Conservation (phyloP, 1,140 invertebrate genomes). For the Vanessa tameamea region DNA sequence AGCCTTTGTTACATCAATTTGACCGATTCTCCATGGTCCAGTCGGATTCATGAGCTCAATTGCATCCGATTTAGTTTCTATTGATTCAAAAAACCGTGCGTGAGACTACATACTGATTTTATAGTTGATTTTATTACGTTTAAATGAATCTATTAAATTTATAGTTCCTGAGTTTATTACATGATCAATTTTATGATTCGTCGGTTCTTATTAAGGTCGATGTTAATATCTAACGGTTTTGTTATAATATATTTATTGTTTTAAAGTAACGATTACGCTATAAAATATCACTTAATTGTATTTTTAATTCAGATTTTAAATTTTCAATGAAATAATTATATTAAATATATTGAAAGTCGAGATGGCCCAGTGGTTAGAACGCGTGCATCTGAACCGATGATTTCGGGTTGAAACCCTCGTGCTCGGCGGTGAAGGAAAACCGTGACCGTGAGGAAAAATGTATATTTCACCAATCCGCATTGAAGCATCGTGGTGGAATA, state of each 20-base stretch:
- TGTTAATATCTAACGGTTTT: slow-evolving; percentile 4
- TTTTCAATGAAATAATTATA: neutral
- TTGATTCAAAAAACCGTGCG: slow-evolving; percentile 63
- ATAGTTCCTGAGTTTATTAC: slow-evolving; percentile 55
- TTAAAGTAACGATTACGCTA: slow-evolving; percentile 7
- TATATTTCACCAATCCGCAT: too few relatives aligned
- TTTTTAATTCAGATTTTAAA: slow-evolving; percentile 9
- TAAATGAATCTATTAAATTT: slow-evolving; percentile 77
- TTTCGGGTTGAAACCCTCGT: too few relatives aligned
- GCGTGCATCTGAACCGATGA: too few relatives aligned
- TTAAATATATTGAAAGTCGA: too few relatives aligned
- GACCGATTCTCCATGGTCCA: slow-evolving; percentile 70
- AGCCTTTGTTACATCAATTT: slow-evolving; percentile 63
- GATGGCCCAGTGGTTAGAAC: too few relatives aligned
- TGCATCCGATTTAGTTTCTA: slow-evolving; percentile 67
- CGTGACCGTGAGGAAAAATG: too few relatives aligned
- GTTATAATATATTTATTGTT: slow-evolving; percentile 12
- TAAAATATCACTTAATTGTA: slow-evolving; percentile 20
- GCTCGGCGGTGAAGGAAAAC: too few relatives aligned
- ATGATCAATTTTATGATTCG: slow-evolving; percentile 68
- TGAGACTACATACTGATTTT: slow-evolving; percentile 68
- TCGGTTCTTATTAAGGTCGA: slow-evolving; percentile 20
- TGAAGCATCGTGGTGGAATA: too few relatives aligned
- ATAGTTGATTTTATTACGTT: slow-evolving; percentile 73
- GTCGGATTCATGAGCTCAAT: slow-evolving; percentile 64